Evolutionary conservation across 2,113 vertebrate species (phyloP), one percentile per base, ranked within the genome.

Genomic region (Casuarius casuarius): DNA sequence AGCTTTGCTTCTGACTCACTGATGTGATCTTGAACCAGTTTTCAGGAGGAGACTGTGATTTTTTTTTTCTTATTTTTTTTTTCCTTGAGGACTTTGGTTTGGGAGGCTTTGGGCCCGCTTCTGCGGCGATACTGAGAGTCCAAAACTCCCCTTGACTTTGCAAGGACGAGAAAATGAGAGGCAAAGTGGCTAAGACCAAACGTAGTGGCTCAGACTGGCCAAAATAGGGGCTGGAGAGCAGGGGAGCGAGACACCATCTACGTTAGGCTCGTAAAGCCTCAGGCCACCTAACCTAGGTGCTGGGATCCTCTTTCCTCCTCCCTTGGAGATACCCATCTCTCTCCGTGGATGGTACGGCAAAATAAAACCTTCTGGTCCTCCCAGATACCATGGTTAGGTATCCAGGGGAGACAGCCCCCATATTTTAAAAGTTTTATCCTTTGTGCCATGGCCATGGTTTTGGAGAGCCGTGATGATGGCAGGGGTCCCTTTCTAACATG

Each of bases 21-120:
- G 94, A 95, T 95, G 92, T 97, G 95, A 94, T 97, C 94, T 95
- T 95, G 97, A 97, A 97, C 92, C 95, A 95, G 91, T 95, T 97
- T 94, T 88, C 89, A 88, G 92, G 94, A 96, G 94, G 89, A 96
- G 97, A 89, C 89, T 93, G 90, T 65, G 83, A 51, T 66, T 4
- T 29, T 18, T 63, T 42, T 10, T 8, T 23, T 23, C 49, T 28
- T 13, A 3, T 4, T 21, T 35, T 35, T 28, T 44, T 79, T 73
- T 88, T 56, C 9, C 87, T 83, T 68, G 70, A 94, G 74, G 74
- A 92, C 82, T 91, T 74, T 89, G 63, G 54, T 90, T 83, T 63
- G 40, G 65, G 88, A 62, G 33, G 19, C 56, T 80, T 79, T 54
- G 82, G 94, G 82, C 84, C 74, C 78, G 38, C 90, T 90, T 92